Base-by-base conservation (phyloP, 2,113 vertebrate species). In the Phaethornis superciliosus region DNA sequence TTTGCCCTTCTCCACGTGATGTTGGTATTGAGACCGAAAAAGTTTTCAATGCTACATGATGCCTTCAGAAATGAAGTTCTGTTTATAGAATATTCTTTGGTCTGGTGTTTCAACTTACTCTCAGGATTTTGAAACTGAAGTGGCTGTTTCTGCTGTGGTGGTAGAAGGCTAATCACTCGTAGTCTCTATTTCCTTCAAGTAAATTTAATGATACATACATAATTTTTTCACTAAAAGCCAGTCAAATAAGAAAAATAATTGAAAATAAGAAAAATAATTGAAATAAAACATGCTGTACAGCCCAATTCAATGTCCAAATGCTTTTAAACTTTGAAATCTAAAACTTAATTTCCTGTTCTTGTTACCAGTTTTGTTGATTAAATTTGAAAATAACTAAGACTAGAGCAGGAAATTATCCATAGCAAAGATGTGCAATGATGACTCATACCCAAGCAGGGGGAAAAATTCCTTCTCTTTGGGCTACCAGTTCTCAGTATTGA, bases 311-410 rank as follows among this genome's bases (percentile, higher is more conserved):
- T 83, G 94, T 90, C 68, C 58, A 74, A 70, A 85, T 89, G 26
- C 72, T 95, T 89, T 93, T 88, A 65, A 88, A 59, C 26, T 95
- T 89, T 51, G 35, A 81, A 94, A n/a, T 27, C n/a, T 63, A 78
- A 91, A 85, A 64, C 60, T 16, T 86, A 63, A 85, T 97, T 96
- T 93, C 75, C 56, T 88, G 52, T 85, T 86, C 51, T 71, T 13
- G 2, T 85, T 95, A 82, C 30, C 40, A 62, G 62, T 46, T 63
- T 60, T 60, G 35, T 65, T 90, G 78, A 94, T 88, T 88, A 71
- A 91, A 88, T 95, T 90, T 88, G 49, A 81, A 87, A 92, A 88
- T 72, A 10, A 68, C 22, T 68, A 44, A 92, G 68, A 42, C 51
- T 55, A 23, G 28, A 86, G 24, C 49, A 77, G 49, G 84, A 75